Conservation (phyloP, 2,113 vertebrate species). For the Myotis lucifugus region DNA sequence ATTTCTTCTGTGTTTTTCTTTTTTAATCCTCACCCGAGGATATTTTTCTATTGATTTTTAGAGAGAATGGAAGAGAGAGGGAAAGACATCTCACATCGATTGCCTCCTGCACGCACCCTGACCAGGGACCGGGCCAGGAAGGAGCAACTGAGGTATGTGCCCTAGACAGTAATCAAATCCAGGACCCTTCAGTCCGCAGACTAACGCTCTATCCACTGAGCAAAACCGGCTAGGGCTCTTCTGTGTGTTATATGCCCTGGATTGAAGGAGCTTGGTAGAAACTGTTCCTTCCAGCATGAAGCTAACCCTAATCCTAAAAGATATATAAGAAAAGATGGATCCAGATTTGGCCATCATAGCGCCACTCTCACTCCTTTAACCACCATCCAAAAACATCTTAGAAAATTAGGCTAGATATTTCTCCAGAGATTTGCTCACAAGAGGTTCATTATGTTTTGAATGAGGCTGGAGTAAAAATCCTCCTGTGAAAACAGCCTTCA, state of each 20-base stretch:
- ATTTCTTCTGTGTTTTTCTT: slow-evolving; percentile 4
- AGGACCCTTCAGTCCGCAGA: too few species aligned
- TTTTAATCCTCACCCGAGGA: too few species aligned
- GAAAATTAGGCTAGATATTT: not conserved
- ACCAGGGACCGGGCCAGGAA: too few species aligned
- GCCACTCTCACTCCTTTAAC: not conserved
- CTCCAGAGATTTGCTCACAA: slow-evolving; percentile 29
- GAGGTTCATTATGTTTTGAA: slow-evolving; percentile 24
- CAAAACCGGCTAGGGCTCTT: not conserved
- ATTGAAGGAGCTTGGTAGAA: not conserved
- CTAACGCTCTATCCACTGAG: too few species aligned
- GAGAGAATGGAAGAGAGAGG: too few species aligned
- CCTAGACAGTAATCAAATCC: too few species aligned
- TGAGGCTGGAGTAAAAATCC: slow-evolving; percentile 25
- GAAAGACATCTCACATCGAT: too few species aligned
- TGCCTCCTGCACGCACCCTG: too few species aligned
- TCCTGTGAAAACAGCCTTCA: not conserved
- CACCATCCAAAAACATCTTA: not conserved
- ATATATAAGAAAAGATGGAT: not conserved
- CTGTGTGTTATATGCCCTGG: not conserved
- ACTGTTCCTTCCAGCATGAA: not conserved
- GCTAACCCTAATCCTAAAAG: not conserved
- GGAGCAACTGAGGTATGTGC: too few species aligned
- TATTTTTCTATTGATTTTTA: too few species aligned
- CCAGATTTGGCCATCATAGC: not conserved